Conservation (phyloP, 2,113 vertebrate species). For the Myotis brandtii region DNA sequence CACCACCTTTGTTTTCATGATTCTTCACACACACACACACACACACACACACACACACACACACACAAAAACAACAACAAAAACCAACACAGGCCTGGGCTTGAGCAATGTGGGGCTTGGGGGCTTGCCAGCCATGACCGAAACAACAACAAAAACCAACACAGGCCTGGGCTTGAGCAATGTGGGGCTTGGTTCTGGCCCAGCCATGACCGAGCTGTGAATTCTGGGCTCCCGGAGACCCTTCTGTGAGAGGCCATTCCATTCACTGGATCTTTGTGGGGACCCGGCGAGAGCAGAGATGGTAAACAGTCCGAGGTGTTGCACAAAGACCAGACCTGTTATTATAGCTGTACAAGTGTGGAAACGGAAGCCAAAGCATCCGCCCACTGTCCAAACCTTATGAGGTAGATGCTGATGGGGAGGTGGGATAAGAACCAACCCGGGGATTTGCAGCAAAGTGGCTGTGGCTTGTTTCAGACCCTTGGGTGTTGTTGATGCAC, state of each 20-base stretch:
- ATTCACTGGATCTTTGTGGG: neutral
- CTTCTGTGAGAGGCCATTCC: neutral
- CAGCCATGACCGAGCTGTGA: neutral
- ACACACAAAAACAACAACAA: no score
- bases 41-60: no score
- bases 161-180: neutral
- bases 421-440: neutral
- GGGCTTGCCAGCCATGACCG: fast-evolving
- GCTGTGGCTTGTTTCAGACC: neutral
- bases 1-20: neutral
- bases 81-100: neutral
- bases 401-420: neutral
- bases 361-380: neutral
- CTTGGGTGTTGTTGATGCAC: no score
- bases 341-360: neutral
- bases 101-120: neutral
- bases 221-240: neutral
- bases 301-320: neutral
- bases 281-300: neutral
- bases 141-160: neutral
- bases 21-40: neutral
- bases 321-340: neutral
- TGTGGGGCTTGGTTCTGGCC: neutral
- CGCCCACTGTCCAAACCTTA: neutral
- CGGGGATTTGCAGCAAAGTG: neutral